Evolutionary conservation across 2,888 invertebrate genomes (phyloP), one percentile per base, ranked within the genome.

Genomic region (Ferdinandea cuprea): DNA sequence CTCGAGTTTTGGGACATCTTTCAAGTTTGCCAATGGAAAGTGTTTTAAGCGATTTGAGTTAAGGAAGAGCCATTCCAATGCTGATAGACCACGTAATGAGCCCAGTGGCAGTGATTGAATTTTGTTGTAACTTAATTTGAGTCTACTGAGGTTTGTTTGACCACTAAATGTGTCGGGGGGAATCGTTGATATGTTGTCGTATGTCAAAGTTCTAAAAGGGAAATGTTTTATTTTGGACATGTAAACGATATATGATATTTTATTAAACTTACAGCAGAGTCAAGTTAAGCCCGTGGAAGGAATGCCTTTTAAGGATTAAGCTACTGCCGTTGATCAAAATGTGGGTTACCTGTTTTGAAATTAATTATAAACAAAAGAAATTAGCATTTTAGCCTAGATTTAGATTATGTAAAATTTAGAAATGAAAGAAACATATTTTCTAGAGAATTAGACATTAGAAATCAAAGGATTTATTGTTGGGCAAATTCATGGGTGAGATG

Each of bases 21-120:
- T 87, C 44, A 93, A 90, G 74, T 91, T 91, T 0, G 88, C 86
- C 83, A 92, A 87, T 86, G 92, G 89, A 48, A 92, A 89, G 15
- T 87, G 78, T 7, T 85, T 85, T 54, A 94, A 88, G 71, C 88
- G 87, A 87, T 93, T 93, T 50, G 91, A 89, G 37, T 91, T 89
- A 28, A 92, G 85, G 85, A 91, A 90, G 17, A 94, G 87, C 89
- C 92, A 92, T 54, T 90, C 87, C 28, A 93, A 87, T 1, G 89
- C 88, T 0, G 74, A 66, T 40, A 93, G 87, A 25, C 91, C 92
- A 35, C 85, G 84, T 40, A 93, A 91, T 17, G 91, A 88, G 19
- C 91, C 91, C 6, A 85, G 73, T 3, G 89, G 87, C 73, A 93
- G 86, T 81, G 88, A 86, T 40, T 86, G 87, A 44, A 90, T 84